Conservation (phyloP, 2,113 vertebrate species). For the Gobius niger region DNA sequence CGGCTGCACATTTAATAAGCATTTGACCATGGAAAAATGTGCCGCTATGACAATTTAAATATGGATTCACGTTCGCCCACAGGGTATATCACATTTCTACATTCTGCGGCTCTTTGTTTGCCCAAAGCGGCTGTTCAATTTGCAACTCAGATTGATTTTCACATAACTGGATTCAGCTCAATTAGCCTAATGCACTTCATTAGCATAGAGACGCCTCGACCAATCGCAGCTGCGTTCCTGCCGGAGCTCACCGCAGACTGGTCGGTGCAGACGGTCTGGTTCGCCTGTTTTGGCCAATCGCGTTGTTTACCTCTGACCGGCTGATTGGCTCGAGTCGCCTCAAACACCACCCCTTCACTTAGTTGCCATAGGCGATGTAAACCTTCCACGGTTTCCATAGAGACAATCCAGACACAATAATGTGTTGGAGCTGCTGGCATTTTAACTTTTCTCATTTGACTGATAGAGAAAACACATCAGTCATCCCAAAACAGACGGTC, state of each 20-base stretch:
- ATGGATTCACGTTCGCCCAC: background rate
- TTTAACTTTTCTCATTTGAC: conserved; percentile 19
- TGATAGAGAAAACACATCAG: background rate
- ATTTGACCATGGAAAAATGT: conserved; percentile 14
- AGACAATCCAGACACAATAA: conserved; percentile 69
- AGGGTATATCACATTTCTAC: background rate
- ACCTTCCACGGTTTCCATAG: conserved; percentile 74
- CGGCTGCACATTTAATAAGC: conserved; percentile 43
- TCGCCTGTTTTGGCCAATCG: conserved; percentile 58
- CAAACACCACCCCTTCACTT: conserved; percentile 58
- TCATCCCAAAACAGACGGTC: background rate
- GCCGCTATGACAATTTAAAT: conserved; percentile 14
- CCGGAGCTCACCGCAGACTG: conserved; percentile 51
- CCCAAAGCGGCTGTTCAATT: conserved; percentile 40
- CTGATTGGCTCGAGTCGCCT: conserved; percentile 56
- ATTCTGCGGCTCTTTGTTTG: background rate
- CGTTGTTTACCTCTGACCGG: conserved; percentile 40
- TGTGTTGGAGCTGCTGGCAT: conserved; percentile 34
- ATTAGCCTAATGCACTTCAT: conserved; percentile 60
- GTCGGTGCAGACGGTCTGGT: conserved; percentile 24
- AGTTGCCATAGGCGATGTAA: conserved; percentile 77
- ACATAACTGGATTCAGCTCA: conserved; percentile 47
- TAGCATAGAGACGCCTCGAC: conserved; percentile 52
- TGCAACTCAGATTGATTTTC: conserved; percentile 34
- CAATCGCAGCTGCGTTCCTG: conserved; percentile 26